These are phyloP conservation scores for Ornithorhynchus anatinus DNA, from an alignment of 2,113 vertebrate genomes.

Conservation along the genomic window DNA sequence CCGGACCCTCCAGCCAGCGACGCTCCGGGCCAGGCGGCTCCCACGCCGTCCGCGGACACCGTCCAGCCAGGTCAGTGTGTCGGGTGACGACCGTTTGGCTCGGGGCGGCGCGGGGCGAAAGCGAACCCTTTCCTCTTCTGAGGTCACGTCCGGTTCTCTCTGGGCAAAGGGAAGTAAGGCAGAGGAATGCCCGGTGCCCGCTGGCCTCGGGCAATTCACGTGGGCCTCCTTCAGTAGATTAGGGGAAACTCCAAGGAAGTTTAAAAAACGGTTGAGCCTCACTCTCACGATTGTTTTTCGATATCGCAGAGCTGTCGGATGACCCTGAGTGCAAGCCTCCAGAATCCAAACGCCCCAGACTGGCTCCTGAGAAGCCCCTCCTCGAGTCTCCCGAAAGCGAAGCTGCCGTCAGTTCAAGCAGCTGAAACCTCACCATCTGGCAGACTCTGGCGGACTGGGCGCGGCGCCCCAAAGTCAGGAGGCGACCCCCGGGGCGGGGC, in stretches of 20 bases:
- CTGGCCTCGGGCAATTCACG: too few species aligned
- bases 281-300: not conserved
- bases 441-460: not conserved
- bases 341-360: conserved; percentile 82
- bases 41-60: conserved; percentile 68
- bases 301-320: conserved; percentile 75
- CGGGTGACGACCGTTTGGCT: too few species aligned
- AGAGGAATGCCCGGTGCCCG: too few species aligned
- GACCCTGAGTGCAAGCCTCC: conserved; percentile 78
- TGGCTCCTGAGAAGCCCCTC: conserved; percentile 42
- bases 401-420: not conserved
- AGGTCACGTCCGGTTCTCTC: too few species aligned
- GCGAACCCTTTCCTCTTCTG: too few species aligned
- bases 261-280: rapidly evolving
- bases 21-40: conserved; percentile 7
- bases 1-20: conserved; percentile 42
- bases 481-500: not conserved
- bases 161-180: too few species aligned
- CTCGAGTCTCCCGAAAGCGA: conserved; percentile 24
- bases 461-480: not conserved
- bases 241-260: too few species aligned
- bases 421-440: not conserved
- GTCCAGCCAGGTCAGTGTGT: conserved; percentile 79
- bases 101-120: too few species aligned
- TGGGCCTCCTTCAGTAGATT: too few species aligned